phyloP scores from a whole-genome alignment of 2,888 invertebrate species.

The Nomada flava region DNA sequence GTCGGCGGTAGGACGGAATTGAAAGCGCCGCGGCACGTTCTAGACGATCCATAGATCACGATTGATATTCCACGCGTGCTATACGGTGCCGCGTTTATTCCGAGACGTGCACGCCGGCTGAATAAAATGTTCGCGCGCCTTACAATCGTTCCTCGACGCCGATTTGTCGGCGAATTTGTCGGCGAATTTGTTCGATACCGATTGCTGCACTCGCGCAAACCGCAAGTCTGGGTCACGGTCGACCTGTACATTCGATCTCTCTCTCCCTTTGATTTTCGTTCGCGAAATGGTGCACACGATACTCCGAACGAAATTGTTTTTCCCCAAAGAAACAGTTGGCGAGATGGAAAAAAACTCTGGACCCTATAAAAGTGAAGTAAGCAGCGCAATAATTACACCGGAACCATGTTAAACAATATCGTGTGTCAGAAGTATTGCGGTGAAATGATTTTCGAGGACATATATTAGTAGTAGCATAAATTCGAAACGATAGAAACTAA shows the following conservation, averaged over 20 bases:
- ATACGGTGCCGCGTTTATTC: constrained; percentile 57
- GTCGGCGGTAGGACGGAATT: not conserved
- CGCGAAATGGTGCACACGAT: not conserved
- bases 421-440: no score
- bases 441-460: no score
- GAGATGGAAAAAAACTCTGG: no score
- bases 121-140: constrained; percentile 53
- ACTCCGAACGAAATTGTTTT: no score
- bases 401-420: no score
- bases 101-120: constrained; percentile 52
- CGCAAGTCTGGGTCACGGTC: constrained; percentile 35
- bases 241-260: constrained; percentile 4
- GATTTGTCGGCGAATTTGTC: constrained; percentile 28
- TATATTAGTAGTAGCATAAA: no score
- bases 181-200: constrained; percentile 43
- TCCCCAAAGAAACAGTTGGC: no score
- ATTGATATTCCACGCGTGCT: constrained; percentile 61
- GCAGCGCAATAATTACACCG: no score
- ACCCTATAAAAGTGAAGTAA: no score
- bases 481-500: no score
- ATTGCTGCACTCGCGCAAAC: constrained; percentile 25
- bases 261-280: not conserved
- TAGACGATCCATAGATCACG: constrained; percentile 52
- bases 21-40: constrained; percentile 42
- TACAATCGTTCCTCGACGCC: constrained; percentile 24